Percentiles rank a stretch among this genome's conserved stretches.
These are phyloP conservation scores for Bugula neritina DNA, from an alignment of 2,888 invertebrate genomes.

Conservation along the genomic window DNA sequence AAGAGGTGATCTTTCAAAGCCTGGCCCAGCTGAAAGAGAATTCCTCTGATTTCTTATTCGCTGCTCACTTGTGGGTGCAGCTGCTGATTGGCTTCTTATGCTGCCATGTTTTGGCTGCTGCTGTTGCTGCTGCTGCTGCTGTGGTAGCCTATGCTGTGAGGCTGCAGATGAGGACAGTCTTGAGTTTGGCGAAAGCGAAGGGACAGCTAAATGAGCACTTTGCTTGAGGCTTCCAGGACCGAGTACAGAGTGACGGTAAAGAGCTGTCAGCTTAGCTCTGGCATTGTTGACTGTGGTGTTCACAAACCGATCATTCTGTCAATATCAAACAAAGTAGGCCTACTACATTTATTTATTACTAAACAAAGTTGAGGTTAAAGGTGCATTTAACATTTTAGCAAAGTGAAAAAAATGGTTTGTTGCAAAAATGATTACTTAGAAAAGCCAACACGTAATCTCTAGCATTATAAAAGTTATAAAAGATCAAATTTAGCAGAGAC, in stretches of 20 bases:
- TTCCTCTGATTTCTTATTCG: not conserved
- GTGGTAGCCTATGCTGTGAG: not conserved
- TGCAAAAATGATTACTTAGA: too few species aligned
- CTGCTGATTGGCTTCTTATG: not conserved
- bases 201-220: not conserved
- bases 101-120: not conserved
- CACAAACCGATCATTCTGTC: constrained; percentile 17
- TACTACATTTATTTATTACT: too few species aligned
- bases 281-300: constrained; percentile 20
- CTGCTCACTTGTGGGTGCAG: not conserved
- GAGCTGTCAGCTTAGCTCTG: constrained; percentile 2
- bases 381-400: too few species aligned
- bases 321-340: too few species aligned
- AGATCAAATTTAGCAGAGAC: too few species aligned
- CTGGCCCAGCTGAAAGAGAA: not conserved
- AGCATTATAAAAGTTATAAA: too few species aligned
- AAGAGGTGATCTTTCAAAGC: not conserved
- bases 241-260: constrained; percentile 8
- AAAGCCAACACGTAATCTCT: too few species aligned
- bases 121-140: not conserved
- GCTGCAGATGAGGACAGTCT: not conserved
- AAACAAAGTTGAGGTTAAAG: too few species aligned
- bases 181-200: not conserved
- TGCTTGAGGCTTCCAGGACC: constrained; percentile 3
- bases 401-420: too few species aligned